phyloP scores from a whole-genome alignment of 2,113 vertebrate species.

The Podarcis raffonei region DNA sequence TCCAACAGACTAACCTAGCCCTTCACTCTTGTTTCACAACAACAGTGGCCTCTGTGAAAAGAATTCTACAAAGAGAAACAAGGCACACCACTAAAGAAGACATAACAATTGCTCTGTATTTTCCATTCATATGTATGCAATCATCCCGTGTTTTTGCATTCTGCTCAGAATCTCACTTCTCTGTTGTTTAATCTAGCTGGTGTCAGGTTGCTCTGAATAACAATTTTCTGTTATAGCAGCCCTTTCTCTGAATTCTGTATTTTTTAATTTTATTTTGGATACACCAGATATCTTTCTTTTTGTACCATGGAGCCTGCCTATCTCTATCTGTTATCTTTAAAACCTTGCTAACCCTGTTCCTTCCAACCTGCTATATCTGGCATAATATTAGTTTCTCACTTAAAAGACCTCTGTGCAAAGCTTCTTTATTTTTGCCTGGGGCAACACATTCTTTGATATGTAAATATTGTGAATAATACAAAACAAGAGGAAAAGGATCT shows the following conservation, averaged over 20 bases:
- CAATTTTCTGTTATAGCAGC: background rate
- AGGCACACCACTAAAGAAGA: background rate
- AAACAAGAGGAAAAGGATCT: background rate
- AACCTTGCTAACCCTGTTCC: background rate
- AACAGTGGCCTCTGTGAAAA: background rate
- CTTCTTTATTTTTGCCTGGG: constrained; percentile 13
- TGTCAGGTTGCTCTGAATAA: background rate
- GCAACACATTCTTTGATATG: constrained; percentile 35
- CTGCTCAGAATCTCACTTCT: background rate
- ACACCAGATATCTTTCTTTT: background rate
- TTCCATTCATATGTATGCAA: background rate
- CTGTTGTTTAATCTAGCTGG: background rate
- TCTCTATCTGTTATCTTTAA: constrained; percentile 6
- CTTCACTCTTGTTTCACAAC: background rate
- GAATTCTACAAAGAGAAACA: background rate
- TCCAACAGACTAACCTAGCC: background rate
- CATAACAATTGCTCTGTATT: background rate
- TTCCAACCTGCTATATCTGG: background rate
- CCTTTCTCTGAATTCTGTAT: background rate
- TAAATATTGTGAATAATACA: constrained; percentile 48
- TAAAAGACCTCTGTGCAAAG: background rate
- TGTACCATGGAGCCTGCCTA: background rate
- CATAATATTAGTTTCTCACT: constrained; percentile 24
- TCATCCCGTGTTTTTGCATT: too few relatives aligned
- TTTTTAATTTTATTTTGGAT: background rate